Conservation (phyloP, 1,140 invertebrate genomes). For the honey bee (Apis mellifera) region DNA sequence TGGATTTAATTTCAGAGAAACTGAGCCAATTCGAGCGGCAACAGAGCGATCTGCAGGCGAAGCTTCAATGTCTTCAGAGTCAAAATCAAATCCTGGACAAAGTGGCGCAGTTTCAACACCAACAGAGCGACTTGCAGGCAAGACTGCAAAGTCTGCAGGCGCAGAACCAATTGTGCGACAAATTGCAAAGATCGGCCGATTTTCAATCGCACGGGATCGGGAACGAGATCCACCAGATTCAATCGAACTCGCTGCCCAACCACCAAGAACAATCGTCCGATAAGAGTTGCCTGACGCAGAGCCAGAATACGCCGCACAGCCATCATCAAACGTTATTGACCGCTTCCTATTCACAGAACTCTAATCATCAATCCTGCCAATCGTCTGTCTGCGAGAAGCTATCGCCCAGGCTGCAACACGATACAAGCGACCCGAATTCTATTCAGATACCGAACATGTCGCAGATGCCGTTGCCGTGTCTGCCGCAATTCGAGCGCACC, state of each 20-base stretch:
- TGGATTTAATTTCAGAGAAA: slow-evolving; percentile 78
- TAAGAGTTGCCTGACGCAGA: slow-evolving; percentile 49
- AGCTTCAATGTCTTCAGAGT: slow-evolving; percentile 77
- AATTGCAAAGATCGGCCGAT: slow-evolving; percentile 62
- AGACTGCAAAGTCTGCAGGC: slow-evolving; percentile 74
- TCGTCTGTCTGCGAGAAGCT: slow-evolving; percentile 72
- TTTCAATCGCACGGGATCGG: slow-evolving; percentile 55
- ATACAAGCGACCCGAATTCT: slow-evolving; percentile 67
- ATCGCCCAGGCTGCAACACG: slow-evolving; percentile 74
- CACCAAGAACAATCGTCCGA: slow-evolving; percentile 63
- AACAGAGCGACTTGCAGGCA: slow-evolving; percentile 74
- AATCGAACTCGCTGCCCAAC: slow-evolving; percentile 65
- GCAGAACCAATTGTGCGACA: slow-evolving; percentile 71
- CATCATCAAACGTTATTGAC: slow-evolving; percentile 72
- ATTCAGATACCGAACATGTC: slow-evolving; percentile 75
- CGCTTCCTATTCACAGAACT: slow-evolving; percentile 58
- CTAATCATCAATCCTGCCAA: slow-evolving; percentile 69
- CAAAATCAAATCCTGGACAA: slow-evolving; percentile 80
- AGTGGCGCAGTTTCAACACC: slow-evolving; percentile 76
- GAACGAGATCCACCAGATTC: slow-evolving; percentile 64
- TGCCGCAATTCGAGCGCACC: slow-evolving; percentile 75
- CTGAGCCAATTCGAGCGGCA: slow-evolving; percentile 78
- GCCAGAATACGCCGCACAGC: slow-evolving; percentile 60
- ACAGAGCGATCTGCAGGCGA: slow-evolving; percentile 77
- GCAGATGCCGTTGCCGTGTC: slow-evolving; percentile 74